Conservation (phyloP, 2,113 vertebrate species). For the Pelecanus crispus region DNA sequence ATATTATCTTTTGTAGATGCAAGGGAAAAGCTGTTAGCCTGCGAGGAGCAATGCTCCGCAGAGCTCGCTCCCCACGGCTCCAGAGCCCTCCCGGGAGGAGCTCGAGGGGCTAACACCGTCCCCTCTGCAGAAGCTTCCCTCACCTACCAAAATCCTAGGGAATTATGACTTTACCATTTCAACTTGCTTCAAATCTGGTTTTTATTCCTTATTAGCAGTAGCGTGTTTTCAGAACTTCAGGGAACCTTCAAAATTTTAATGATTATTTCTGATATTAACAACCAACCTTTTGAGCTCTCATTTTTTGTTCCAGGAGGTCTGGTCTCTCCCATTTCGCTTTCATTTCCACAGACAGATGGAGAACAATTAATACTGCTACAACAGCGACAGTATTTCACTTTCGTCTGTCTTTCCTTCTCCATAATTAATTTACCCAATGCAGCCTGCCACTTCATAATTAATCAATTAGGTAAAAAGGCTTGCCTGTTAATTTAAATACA, state of each 20-base stretch:
- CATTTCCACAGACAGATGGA: neutral
- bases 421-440: neutral
- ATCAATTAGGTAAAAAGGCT: neutral
- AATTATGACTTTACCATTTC: neutral
- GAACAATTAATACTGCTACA: neutral
- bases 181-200: neutral
- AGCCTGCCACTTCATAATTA: neutral
- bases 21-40: too few relatives aligned
- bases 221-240: neutral
- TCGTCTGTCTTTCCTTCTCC: neutral
- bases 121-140: too few relatives aligned
- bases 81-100: neutral
- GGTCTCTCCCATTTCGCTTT: neutral
- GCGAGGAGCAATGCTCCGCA: too few relatives aligned
- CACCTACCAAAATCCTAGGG: rapidly evolving
- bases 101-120: neutral
- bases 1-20: neutral
- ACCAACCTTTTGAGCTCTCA: neutral
- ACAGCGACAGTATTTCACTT: neutral
- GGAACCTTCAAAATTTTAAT: neutral
- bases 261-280: neutral
- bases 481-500: neutral
- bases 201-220: neutral
- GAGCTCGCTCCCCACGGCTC: neutral
- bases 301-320: neutral